These are phyloP conservation scores for Athalia circularis DNA, from an alignment of 2,888 invertebrate species.

Conservation along the genomic window DNA sequence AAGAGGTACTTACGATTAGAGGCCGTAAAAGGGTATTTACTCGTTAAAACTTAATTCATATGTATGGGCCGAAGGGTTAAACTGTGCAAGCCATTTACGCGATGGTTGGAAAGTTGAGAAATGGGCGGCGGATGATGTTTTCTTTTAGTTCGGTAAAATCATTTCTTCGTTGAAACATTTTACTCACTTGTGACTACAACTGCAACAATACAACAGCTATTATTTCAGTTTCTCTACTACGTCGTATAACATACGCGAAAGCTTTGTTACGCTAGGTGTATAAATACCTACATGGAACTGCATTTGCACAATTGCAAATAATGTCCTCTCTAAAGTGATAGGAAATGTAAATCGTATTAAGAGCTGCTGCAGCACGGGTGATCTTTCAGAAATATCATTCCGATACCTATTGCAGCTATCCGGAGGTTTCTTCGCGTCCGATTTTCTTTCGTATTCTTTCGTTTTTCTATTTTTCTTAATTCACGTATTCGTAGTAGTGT, in stretches of 20 bases:
- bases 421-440: slow-evolving; percentile 16
- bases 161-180: slow-evolving; percentile 16
- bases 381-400: slow-evolving; percentile 30
- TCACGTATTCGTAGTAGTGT: no score
- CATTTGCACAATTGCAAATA: slow-evolving; percentile 2
- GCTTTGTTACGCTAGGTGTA: background rate
- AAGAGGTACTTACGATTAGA: no score
- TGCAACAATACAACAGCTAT: no score
- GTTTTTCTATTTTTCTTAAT: no score
- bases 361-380: slow-evolving; percentile 2
- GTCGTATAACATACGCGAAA: background rate
- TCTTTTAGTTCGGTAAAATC: slow-evolving; percentile 11
- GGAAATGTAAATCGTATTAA: background rate
- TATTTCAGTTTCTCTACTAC: background rate
- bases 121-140: background rate
- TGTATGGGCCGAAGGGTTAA: slow-evolving; percentile 17
- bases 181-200: no score
- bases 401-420: background rate
- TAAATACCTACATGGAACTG: background rate
- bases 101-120: slow-evolving; percentile 20
- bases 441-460: no score
- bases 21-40: slow-evolving; percentile 5
- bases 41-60: slow-evolving; percentile 7
- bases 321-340: background rate
- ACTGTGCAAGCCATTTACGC: background rate